Percentiles rank a stretch among this genome's conserved stretches.
phyloP scores from a whole-genome alignment of 2,888 invertebrate genomes.

The Danaus chrysippus region DNA sequence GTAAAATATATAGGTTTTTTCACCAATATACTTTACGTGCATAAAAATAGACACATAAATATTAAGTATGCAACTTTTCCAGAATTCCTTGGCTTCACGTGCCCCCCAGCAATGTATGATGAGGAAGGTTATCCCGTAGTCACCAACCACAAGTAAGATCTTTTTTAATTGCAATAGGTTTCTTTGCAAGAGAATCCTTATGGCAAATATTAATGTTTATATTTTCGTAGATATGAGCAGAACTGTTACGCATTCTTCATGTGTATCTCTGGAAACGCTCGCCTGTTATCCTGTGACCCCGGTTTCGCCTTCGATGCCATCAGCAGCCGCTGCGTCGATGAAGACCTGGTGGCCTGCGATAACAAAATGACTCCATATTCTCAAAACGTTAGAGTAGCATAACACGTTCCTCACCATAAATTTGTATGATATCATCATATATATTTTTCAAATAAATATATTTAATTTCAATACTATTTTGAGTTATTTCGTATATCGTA shows the following conservation, averaged over 20 bases:
- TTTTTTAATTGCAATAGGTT: not conserved
- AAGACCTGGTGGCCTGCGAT: not conserved
- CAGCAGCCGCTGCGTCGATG: not conserved
- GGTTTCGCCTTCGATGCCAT: not conserved
- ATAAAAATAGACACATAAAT: no score
- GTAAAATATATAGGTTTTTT: not conserved
- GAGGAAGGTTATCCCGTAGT: not conserved
- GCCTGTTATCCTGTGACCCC: conserved; percentile 1
- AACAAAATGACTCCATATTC: not conserved
- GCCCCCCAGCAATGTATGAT: not conserved
- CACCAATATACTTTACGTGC: no score
- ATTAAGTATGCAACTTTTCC: not conserved
- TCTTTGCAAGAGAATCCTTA: no score
- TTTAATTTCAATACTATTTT: no score
- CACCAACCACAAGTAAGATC: conserved; percentile 1
- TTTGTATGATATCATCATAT: no score
- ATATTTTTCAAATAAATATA: no score
- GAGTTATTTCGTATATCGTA: no score
- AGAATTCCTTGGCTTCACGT: conserved; percentile 5
- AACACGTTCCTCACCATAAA: no score
- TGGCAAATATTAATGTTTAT: no score
- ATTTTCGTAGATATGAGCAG: not conserved
- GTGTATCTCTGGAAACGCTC: conserved; percentile 1
- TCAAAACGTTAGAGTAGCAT: no score
- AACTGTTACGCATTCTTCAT: not conserved